Conservation (phyloP, 2,888 invertebrate species). For the Drosophila kanekoi region DNA sequence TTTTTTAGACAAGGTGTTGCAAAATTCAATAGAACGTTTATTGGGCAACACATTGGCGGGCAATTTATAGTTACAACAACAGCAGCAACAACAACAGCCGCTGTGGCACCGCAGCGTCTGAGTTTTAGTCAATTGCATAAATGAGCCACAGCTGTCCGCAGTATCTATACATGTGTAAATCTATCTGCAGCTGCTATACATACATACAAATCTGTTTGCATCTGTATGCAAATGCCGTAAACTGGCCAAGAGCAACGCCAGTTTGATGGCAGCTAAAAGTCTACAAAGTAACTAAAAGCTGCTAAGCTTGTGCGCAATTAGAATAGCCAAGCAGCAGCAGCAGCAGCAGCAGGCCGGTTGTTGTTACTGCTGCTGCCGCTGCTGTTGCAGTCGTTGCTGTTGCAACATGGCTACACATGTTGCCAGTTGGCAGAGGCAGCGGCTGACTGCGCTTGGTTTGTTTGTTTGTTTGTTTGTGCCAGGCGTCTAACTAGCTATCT, state of each 20-base stretch:
- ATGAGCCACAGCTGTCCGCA: conserved; percentile 55
- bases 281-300: conserved; percentile 79
- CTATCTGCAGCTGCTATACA: conserved; percentile 12
- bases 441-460: conserved; percentile 14
- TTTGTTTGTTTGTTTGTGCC: conserved; percentile 41
- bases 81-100: conserved; percentile 3
- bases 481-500: conserved; percentile 78
- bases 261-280: conserved; percentile 77
- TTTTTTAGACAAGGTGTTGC: conserved; percentile 74
- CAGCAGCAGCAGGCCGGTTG: conserved; percentile 32
- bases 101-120: background rate
- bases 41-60: conserved; percentile 70
- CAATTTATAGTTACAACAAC: conserved; percentile 66
- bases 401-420: conserved; percentile 75
- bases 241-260: conserved; percentile 57
- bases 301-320: conserved; percentile 81
- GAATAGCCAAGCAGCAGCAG: conserved; percentile 58
- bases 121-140: conserved; percentile 67
- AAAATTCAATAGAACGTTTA: conserved; percentile 75
- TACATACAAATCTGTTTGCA: conserved; percentile 5
- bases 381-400: conserved; percentile 44
- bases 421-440: conserved; percentile 51
- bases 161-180: conserved; percentile 31
- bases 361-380: conserved; percentile 24
- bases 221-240: conserved; percentile 56